These are phyloP conservation scores for Cephus pygmeus DNA, from an alignment of 2,888 invertebrate genomes.

Conservation along the genomic window DNA sequence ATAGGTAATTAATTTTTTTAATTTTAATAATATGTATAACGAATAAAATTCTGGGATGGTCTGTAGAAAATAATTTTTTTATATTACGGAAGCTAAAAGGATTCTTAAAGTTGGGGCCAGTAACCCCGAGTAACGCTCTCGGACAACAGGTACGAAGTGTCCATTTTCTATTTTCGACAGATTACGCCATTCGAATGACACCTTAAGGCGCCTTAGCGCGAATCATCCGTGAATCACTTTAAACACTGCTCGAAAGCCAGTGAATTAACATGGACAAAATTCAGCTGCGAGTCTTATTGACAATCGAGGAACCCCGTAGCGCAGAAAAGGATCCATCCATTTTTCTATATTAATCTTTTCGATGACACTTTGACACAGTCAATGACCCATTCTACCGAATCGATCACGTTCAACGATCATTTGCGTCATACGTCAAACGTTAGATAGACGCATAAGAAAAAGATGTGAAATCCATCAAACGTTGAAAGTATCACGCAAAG, in stretches of 20 bases:
- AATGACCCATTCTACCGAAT: background rate
- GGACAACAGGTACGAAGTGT: background rate
- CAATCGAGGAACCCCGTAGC: background rate
- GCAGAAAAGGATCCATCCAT: background rate
- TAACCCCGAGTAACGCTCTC: background rate
- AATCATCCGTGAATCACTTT: background rate
- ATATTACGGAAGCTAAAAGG: background rate
- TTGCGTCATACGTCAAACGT: background rate
- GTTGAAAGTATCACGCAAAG: background rate
- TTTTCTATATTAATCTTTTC: background rate
- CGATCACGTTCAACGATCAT: background rate
- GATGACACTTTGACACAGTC: background rate
- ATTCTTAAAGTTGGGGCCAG: background rate
- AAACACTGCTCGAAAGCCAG: background rate
- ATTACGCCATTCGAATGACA: constrained; percentile 1
- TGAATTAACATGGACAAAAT: background rate
- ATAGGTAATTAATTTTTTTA: background rate
- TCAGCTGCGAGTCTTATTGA: background rate
- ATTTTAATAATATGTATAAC: background rate
- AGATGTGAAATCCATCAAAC: background rate
- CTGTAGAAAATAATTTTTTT: background rate
- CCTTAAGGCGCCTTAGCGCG: background rate
- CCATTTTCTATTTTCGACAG: constrained; percentile 1
- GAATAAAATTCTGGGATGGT: background rate
- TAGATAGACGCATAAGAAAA: background rate